Conservation (phyloP, 2,888 invertebrate species). For the Kuschelorhynchus macadamiae region DNA sequence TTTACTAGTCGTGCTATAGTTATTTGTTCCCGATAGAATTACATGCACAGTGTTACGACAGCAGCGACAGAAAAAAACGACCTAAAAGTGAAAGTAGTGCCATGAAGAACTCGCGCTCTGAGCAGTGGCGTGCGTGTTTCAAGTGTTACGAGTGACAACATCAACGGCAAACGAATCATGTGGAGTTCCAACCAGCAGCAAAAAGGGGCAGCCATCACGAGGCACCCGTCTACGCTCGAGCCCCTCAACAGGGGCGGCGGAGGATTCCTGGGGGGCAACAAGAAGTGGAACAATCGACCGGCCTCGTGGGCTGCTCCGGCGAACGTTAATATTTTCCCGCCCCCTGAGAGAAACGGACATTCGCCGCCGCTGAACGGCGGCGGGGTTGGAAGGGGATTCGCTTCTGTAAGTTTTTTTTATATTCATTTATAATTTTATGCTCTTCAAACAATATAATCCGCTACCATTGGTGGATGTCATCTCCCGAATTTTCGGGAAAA, state of each 20-base stretch:
- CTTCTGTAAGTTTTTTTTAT: slow-evolving; percentile 54
- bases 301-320: slow-evolving; percentile 64
- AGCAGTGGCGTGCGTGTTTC: slow-evolving; percentile 22
- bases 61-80: slow-evolving; percentile 20
- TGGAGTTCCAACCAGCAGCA: slow-evolving; percentile 40
- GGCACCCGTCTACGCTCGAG: slow-evolving; percentile 42
- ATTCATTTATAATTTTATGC: too few species aligned
- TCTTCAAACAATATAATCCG: too few species aligned
- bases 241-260: slow-evolving; percentile 31
- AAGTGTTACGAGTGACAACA: slow-evolving; percentile 5
- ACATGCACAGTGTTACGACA: slow-evolving; percentile 12
- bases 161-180: slow-evolving; percentile 17
- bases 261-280: slow-evolving; percentile 60
- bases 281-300: slow-evolving; percentile 62
- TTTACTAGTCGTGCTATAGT: slow-evolving; percentile 2
- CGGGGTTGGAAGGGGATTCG: slow-evolving; percentile 47
- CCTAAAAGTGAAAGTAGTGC: slow-evolving; percentile 35
- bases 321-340: slow-evolving; percentile 53
- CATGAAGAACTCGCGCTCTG: slow-evolving; percentile 22
- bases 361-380: slow-evolving; percentile 32
- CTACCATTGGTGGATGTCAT: too few species aligned
- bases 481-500: too few species aligned
- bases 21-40: slow-evolving; percentile 9
- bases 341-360: slow-evolving; percentile 39
- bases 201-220: slow-evolving; percentile 29